These are phyloP conservation scores for Rambutsinella grinnellia DNA, from an alignment of 2,888 invertebrate species.

Conservation along the genomic window DNA sequence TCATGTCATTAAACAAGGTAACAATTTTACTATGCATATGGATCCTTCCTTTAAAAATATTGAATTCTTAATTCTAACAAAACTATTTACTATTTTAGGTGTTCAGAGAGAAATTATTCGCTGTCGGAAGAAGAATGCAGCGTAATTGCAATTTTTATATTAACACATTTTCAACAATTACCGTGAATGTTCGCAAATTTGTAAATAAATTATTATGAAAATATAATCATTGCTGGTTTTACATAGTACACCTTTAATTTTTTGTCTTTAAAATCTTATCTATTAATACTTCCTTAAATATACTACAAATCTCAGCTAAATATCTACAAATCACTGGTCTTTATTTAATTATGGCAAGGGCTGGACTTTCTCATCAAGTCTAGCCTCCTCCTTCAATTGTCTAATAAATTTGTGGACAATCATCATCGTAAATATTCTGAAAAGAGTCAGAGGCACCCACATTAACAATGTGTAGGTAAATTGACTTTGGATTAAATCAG, in stretches of 20 bases:
- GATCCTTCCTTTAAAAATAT: background rate
- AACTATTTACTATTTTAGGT: background rate
- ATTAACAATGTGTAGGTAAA: conserved; percentile 49
- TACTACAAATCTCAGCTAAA: no score
- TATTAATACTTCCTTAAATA: no score
- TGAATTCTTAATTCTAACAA: no score
- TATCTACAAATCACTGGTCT: background rate
- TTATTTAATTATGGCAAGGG: background rate
- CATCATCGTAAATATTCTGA: conserved; percentile 22
- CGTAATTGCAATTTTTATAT: no score
- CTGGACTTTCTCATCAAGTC: conserved; percentile 5
- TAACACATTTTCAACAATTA: no score
- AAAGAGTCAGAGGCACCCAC: conserved; percentile 45
- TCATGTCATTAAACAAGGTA: conserved; percentile 5
- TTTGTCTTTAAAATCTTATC: no score
- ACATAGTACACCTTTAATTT: no score
- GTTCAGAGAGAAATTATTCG: conserved; percentile 13
- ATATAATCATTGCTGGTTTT: no score
- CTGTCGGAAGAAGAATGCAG: background rate
- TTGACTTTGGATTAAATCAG: conserved; percentile 50
- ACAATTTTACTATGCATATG: background rate
- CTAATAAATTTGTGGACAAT: conserved; percentile 32
- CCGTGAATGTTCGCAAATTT: no score
- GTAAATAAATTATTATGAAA: no score
- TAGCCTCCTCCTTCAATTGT: conserved; percentile 9